Percentiles rank a stretch among this genome's conserved stretches.
phyloP scores from a whole-genome alignment of 1,140 invertebrate genomes.

The Calliphora vicina region DNA sequence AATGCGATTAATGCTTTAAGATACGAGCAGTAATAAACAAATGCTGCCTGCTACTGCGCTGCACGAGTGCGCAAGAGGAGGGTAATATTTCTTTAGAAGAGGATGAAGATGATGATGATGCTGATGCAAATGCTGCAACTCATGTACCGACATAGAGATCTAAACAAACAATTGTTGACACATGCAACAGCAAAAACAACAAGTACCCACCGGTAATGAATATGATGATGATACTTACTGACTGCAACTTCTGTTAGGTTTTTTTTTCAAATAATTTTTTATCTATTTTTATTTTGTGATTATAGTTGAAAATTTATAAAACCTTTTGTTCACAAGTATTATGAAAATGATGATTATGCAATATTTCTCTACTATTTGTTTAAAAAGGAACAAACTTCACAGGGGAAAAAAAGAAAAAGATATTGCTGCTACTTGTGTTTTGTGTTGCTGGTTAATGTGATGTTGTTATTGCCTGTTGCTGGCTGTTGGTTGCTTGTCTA shows the following conservation, averaged over 20 bases:
- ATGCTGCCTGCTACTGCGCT: neutral
- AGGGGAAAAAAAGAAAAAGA: neutral
- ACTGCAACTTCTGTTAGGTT: conserved; percentile 2
- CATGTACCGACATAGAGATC: neutral
- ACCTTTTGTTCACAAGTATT: conserved; percentile 1
- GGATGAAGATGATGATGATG: too few species aligned
- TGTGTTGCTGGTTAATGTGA: neutral
- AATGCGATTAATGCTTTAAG: conserved; percentile 22
- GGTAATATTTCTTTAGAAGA: too few species aligned
- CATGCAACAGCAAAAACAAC: neutral
- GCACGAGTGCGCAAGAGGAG: too few species aligned
- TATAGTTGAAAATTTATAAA: neutral
- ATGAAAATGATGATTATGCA: conserved; percentile 15
- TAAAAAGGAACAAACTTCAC: neutral
- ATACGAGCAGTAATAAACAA: conserved; percentile 18
- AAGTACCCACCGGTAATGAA: neutral
- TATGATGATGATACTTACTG: neutral
- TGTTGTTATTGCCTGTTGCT: conserved; percentile 1
- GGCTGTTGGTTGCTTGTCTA: conserved; percentile 7
- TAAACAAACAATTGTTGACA: conserved; percentile 18
- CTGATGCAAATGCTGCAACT: neutral
- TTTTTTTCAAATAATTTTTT: neutral
- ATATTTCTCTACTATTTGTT: neutral
- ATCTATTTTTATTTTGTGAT: neutral
- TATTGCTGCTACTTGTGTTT: neutral